These are phyloP conservation scores for Philereme vetulata DNA, from an alignment of 2,888 invertebrate species.

Conservation along the genomic window DNA sequence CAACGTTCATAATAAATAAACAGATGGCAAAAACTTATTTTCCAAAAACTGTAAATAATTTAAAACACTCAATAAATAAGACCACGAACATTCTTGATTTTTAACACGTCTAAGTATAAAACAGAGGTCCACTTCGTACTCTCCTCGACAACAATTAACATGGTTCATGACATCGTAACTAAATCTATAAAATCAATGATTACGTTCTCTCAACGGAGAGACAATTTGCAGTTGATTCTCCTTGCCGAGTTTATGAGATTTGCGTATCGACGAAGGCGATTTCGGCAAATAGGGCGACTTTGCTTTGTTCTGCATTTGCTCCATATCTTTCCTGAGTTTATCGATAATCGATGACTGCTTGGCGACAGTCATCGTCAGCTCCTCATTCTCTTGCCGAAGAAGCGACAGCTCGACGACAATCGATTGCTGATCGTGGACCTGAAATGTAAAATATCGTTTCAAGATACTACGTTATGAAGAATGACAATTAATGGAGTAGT, in stretches of 20 bases:
- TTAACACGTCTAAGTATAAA: conserved; percentile 26
- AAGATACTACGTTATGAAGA: not conserved
- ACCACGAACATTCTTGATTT: conserved; percentile 27
- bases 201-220: conserved; percentile 77
- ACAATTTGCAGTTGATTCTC: conserved; percentile 67
- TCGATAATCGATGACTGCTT: conserved; percentile 75
- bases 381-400: conserved; percentile 78
- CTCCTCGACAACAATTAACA: conserved; percentile 9
- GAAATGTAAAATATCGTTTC: conserved; percentile 27
- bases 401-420: conserved; percentile 74
- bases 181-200: conserved; percentile 46
- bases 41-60: conserved; percentile 21
- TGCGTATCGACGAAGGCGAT: conserved; percentile 69
- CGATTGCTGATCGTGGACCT: conserved; percentile 79
- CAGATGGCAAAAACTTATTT: conserved; percentile 11
- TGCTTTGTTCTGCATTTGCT: conserved; percentile 59
- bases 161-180: conserved; percentile 2
- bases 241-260: conserved; percentile 71
- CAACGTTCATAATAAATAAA: conserved; percentile 27
- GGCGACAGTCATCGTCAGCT: conserved; percentile 70
- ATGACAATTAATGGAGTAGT: too few relatives aligned
- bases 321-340: conserved; percentile 72
- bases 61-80: conserved; percentile 27
- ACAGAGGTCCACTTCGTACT: conserved; percentile 33
- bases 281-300: conserved; percentile 71